phyloP scores from a whole-genome alignment of 1,140 invertebrate genomes.

The Aphaenogaster ashmeadi region DNA sequence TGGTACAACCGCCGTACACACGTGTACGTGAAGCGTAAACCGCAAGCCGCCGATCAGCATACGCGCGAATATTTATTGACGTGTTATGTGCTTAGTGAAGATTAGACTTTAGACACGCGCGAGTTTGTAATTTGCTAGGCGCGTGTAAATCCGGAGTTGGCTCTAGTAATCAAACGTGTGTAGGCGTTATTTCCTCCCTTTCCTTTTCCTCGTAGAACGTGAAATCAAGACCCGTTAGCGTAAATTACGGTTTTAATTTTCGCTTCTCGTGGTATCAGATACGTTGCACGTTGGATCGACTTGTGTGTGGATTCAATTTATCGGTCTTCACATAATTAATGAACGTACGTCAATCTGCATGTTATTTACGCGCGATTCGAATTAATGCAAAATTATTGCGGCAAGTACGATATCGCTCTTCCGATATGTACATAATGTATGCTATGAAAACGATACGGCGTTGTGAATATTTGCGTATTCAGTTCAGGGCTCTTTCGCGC shows the following conservation, averaged over 20 bases:
- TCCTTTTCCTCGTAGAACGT: background rate
- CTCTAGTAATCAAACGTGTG: background rate
- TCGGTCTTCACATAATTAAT: constrained; percentile 52
- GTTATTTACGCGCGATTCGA: constrained; percentile 48
- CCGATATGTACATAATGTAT: constrained; percentile 28
- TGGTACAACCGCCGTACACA: background rate
- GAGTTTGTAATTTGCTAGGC: constrained; percentile 38
- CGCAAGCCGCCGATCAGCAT: constrained; percentile 52
- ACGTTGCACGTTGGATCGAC: background rate
- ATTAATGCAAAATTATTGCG: constrained; percentile 56
- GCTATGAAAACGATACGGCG: constrained; percentile 32
- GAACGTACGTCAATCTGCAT: constrained; percentile 39
- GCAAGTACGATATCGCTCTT: constrained; percentile 25
- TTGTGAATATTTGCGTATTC: constrained; percentile 37
- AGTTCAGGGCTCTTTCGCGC: constrained; percentile 26
- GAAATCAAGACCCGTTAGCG: background rate
- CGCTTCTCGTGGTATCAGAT: background rate
- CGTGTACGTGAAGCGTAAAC: constrained; percentile 15
- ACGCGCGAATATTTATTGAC: constrained; percentile 56
- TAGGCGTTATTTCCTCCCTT: background rate
- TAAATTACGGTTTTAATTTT: constrained; percentile 14
- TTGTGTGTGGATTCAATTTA: constrained; percentile 16
- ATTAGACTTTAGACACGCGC: constrained; percentile 46
- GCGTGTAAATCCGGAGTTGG: constrained; percentile 2
- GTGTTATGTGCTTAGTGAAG: constrained; percentile 46